Percentiles rank a stretch among this genome's conserved stretches.
These are phyloP conservation scores for Bombus sibiricus DNA, from an alignment of 1,140 invertebrate species.

Conservation along the genomic window DNA sequence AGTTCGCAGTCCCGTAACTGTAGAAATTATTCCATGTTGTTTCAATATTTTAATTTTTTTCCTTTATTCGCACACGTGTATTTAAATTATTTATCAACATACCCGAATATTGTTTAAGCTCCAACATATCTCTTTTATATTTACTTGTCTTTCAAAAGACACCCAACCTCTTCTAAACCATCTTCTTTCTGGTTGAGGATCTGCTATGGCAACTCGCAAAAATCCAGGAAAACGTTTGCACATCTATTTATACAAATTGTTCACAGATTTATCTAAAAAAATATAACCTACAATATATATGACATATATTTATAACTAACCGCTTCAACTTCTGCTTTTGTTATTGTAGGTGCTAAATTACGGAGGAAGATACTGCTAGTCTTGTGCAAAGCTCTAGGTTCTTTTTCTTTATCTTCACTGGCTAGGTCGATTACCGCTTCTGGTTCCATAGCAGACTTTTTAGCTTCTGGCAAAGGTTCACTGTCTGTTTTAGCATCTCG, in stretches of 20 bases:
- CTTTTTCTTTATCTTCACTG: constrained; percentile 83
- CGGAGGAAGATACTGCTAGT: constrained; percentile 98
- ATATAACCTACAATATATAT: not conserved
- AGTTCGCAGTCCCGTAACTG: constrained; percentile 95
- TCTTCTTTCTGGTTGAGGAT: constrained; percentile 96
- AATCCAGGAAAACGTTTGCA: constrained; percentile 98
- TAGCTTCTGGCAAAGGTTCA: constrained; percentile 63
- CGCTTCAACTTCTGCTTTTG: constrained; percentile 98
- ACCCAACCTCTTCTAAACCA: constrained; percentile 99
- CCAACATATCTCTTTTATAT: constrained; percentile 99
- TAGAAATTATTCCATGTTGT: constrained; percentile 24
- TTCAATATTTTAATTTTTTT: not conserved
- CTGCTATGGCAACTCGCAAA: constrained; percentile 97
- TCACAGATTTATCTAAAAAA: not conserved
- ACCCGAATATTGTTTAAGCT: constrained; percentile 97
- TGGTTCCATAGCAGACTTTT: constrained; percentile 73
- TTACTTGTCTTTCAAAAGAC: constrained; percentile 97
- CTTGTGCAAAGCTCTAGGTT: constrained; percentile 91
- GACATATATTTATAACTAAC: constrained; percentile 82
- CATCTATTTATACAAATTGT: constrained; percentile 85
- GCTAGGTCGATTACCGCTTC: constrained; percentile 80
- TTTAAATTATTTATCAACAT: constrained; percentile 44
- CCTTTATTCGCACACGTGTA: not conserved
- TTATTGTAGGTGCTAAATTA: constrained; percentile 97
- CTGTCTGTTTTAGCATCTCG: constrained; percentile 73